phyloP scores from a whole-genome alignment of 2,113 vertebrate genomes.

The Chlamydotis undulata region DNA sequence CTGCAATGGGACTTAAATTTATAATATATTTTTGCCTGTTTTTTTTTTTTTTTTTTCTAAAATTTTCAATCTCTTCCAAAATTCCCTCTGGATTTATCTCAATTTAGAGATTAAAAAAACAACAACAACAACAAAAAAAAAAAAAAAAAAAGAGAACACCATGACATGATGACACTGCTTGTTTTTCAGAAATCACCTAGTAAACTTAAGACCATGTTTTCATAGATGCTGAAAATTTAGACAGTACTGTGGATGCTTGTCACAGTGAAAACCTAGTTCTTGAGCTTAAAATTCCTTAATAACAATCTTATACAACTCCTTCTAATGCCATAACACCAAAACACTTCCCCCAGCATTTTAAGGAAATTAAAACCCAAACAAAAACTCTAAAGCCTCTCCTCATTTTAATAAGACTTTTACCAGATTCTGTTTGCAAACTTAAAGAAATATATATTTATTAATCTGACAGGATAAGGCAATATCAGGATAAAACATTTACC shows the following conservation, averaged over 20 bases:
- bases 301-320: neutral
- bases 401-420: neutral
- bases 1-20: neutral
- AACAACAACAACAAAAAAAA: neutral
- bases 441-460: neutral
- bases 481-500: conserved; percentile 3
- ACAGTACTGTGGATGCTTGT: neutral
- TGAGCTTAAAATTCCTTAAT: neutral
- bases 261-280: neutral
- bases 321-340: neutral
- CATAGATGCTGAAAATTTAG: neutral
- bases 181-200: neutral
- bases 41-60: neutral
- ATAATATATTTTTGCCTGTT: neutral
- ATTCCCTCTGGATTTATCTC: neutral
- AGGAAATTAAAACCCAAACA: neutral
- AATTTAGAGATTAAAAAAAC: neutral
- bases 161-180: neutral
- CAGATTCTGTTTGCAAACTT: neutral
- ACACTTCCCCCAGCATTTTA: neutral
- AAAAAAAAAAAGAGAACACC: neutral
- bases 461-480: neutral
- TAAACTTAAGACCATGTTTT: neutral
- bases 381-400: neutral
- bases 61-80: neutral